Base-by-base conservation (phyloP, 2,113 vertebrate genomes). In the Alces alces region DNA sequence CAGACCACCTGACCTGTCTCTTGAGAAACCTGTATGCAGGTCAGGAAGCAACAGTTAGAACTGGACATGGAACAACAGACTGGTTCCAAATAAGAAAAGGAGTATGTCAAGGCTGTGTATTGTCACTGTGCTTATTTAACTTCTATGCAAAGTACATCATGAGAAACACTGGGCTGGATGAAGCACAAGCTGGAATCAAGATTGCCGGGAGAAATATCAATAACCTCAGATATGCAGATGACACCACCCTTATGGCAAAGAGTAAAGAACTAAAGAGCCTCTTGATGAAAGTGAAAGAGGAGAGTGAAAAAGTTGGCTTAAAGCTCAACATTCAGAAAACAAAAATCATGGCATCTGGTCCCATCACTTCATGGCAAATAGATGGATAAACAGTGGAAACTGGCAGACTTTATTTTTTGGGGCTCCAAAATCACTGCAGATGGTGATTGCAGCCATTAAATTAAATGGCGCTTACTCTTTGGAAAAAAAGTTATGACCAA, bases 161-260 rank as follows among this genome's bases (percentile, higher is more conserved):
- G 33, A n/a, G 16, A 17, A n/a, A 17, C 0, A 0, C 30, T n/a
- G 7, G 61, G 61, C 61, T 0, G 33, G 61, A 66, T n/a, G 33
- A 66, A n/a, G 7, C 16, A n/a, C 61, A n/a, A 66, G 33, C 4
- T n/a, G 61, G 61, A 66, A 66, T 66, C 16, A 19, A n/a, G 61
- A n/a, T 9, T 66, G 33, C 16, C 16, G 4, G 61, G 61, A 66
- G 61, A n/a, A n/a, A 66, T n/a, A 66, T 19, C 61, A 66, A n/a
- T n/a, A 66, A 66, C 16, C 61, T n/a, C 61, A n/a, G 33, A 19
- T 66, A 66, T 4, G 16, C 33, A 66, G 16, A n/a, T 10, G 16
- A n/a, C 2, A 66, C 64, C 64, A 10, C 17, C 33, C 64, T 19
- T n/a, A 19, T n/a, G 33, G 64, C 33, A 66, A 7, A 66, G n/a